Evolutionary conservation across 2,797 vertebrate species (phyloP).

Genomic region (Nannoperca obscura): DNA sequence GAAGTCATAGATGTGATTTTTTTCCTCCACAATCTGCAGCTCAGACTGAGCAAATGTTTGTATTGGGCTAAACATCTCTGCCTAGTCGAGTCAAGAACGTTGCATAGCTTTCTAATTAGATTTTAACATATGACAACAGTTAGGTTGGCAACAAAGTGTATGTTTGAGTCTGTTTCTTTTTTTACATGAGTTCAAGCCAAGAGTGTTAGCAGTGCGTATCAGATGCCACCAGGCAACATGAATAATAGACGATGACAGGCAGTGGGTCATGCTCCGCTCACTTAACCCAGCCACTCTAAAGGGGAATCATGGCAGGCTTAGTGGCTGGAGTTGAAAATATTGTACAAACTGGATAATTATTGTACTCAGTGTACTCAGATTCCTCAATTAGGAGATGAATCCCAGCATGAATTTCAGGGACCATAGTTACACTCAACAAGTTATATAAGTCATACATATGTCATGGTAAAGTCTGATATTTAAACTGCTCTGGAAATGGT

Average conservation of each 20-base stretch:
- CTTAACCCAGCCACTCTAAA: slow-evolving; percentile 51
- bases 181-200: slow-evolving; percentile 17
- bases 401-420: not conserved
- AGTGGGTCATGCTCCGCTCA: slow-evolving; percentile 54
- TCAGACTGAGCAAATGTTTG: not conserved
- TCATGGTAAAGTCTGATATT: not conserved
- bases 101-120: not conserved
- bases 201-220: slow-evolving; percentile 42
- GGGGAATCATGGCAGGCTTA: slow-evolving; percentile 32
- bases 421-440: not conserved
- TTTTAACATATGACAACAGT: not conserved
- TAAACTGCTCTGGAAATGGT: not conserved
- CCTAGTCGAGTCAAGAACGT: not conserved
- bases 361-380: slow-evolving; percentile 2
- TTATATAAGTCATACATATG: rapidly evolving
- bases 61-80: not conserved
- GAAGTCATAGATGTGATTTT: too few relatives aligned
- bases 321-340: slow-evolving; percentile 19
- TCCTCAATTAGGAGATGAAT: not conserved
- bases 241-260: slow-evolving; percentile 79
- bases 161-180: not conserved
- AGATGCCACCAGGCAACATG: slow-evolving; percentile 63
- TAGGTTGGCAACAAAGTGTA: not conserved
- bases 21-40: too few relatives aligned
- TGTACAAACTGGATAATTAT: slow-evolving; percentile 29